Evolutionary conservation across 1,140 invertebrate species (phyloP).

Genomic region (Orchesella cincta): DNA sequence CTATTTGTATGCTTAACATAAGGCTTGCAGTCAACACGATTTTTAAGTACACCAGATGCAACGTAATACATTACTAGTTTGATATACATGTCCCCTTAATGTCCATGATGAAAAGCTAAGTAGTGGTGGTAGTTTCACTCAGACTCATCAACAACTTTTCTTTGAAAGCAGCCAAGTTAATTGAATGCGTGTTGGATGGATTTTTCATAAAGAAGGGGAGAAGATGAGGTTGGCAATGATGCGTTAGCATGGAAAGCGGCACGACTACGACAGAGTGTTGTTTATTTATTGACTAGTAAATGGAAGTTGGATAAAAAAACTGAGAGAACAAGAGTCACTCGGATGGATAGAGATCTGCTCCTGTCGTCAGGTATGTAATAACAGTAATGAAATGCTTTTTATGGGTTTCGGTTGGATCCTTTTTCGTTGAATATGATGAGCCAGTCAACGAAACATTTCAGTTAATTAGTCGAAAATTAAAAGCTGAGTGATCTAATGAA

Average conservation of each 20-base stretch:
- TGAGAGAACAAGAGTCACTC: neutral
- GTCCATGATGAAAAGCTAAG: too few relatives aligned
- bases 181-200: conserved; percentile 27
- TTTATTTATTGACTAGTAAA: conserved; percentile 8
- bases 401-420: neutral
- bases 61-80: too few relatives aligned
- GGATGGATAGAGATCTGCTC: neutral
- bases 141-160: conserved; percentile 17
- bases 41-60: too few relatives aligned
- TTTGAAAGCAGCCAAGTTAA: conserved; percentile 6
- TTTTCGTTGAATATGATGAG: neutral
- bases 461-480: conserved; percentile 49
- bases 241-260: neutral
- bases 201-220: neutral
- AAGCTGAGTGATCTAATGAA: conserved; percentile 40
- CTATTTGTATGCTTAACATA: too few relatives aligned
- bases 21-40: too few relatives aligned
- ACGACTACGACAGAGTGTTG: conserved; percentile 19
- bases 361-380: conserved; percentile 40
- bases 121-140: conserved; percentile 13
- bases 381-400: conserved; percentile 45
- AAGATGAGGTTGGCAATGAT: neutral
- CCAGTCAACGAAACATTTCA: conserved; percentile 41
- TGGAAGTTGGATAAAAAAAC: conserved; percentile 29
- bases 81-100: too few relatives aligned